phyloP scores from a whole-genome alignment of 2,888 invertebrate species.

The Eledona agricola region DNA sequence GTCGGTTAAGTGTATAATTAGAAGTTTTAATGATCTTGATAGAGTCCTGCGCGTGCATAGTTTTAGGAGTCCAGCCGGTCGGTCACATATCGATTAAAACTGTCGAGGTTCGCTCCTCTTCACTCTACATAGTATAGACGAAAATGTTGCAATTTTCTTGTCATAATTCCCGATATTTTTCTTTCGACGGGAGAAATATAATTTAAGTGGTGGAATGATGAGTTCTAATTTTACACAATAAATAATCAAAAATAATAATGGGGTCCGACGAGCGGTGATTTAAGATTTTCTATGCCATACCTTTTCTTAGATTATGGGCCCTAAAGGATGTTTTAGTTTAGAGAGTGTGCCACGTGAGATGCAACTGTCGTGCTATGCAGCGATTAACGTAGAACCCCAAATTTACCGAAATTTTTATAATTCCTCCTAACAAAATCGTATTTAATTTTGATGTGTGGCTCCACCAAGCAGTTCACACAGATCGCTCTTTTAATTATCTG shows the following conservation, averaged over 20 bases:
- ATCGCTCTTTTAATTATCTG: constrained; percentile 38
- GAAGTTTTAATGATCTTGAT: constrained; percentile 40
- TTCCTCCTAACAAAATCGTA: constrained; percentile 38
- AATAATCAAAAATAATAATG: constrained; percentile 38
- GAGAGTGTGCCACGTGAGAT: constrained; percentile 36
- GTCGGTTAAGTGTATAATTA: constrained; percentile 40
- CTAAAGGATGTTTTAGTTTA: constrained; percentile 33
- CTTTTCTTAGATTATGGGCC: constrained; percentile 30
- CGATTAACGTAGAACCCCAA: constrained; percentile 38
- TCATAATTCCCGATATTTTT: constrained; percentile 28
- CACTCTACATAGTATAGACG: constrained; percentile 1
- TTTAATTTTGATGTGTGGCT: constrained; percentile 38
- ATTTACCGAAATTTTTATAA: constrained; percentile 40
- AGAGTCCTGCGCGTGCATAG: constrained; percentile 35
- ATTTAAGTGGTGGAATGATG: constrained; percentile 31
- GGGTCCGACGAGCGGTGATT: constrained; percentile 32
- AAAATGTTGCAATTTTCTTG: constrained; percentile 35
- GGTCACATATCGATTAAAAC: constrained; percentile 36
- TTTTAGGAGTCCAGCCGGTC: constrained; percentile 23
- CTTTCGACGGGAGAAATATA: constrained; percentile 25
- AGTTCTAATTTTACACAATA: constrained; percentile 38
- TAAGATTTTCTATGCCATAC: constrained; percentile 36
- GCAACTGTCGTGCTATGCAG: constrained; percentile 38
- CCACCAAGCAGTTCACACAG: constrained; percentile 31
- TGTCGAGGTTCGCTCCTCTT: constrained; percentile 8